Evolutionary conservation across 2,113 vertebrate species (phyloP), one percentile per base, ranked within the genome.

Genomic region (Probosciger aterrimus): DNA sequence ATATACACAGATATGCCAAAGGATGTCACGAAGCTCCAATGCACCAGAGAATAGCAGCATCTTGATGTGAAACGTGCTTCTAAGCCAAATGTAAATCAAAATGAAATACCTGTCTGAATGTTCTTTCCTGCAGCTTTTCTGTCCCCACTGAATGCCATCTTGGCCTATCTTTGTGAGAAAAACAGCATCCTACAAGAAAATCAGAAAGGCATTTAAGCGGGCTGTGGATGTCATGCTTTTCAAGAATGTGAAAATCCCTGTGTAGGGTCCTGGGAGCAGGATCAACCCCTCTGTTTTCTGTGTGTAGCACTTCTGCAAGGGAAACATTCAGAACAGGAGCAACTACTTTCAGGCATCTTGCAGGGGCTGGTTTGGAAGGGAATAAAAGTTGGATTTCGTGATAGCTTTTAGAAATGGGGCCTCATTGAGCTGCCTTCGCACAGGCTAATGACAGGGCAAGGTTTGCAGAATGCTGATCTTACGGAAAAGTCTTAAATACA

Each of bases 41-140:
- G 27, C 35, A 84, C 47, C 39, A 71, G 57, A 88, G 71, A 85
- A 19, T 28, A 50, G 43, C 39, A 83, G 10, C 37, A 16, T 88
- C 63, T 43, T 55, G 18, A 79, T 79, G 25, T 46, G 57, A 88
- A 88, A 71, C 1, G 7, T 73, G 55, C 57, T 71, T 83, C 57
- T 60, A 65, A 95, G 69, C 44, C n/a, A 65, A 60, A 46, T 41
- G 13, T 81, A 67, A 86, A 83, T 73, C 33, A 57, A 82, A 90
- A 69, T 67, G n/a, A 91, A 93, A 57, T 60, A 76, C 35, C 1
- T 0, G 18, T 49, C 37, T 50, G 46, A 77, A 76, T 0, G 0
- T 82, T 68, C 37, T 81, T 86, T 33, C 33, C 31, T 84, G 31
- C 65, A 92, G n/a, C 30, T 64, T 62, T 65, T 69, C 65, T 27